A percentile compares a stretch with the other conserved stretches of the same genome.
These are phyloP conservation scores for Melanogrammus aeglefinus DNA, from an alignment of 2,797 vertebrate species.

Conservation along the genomic window DNA sequence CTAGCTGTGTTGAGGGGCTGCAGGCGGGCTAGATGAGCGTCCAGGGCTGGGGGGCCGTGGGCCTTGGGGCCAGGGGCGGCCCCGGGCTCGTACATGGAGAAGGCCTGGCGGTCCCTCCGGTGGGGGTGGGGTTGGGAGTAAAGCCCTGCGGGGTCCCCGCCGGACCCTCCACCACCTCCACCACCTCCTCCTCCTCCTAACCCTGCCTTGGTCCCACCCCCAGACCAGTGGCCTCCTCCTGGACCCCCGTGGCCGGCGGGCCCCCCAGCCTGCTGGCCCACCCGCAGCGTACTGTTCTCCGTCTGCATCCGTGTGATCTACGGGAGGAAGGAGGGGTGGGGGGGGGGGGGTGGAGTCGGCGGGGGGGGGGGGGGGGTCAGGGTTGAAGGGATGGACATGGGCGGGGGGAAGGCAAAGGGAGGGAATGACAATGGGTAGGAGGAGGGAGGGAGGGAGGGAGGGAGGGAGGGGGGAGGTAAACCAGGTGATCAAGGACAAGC, in stretches of 20 bases:
- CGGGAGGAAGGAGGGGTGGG: constrained; percentile 59
- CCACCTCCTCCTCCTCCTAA: constrained; percentile 59
- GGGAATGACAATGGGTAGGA: constrained; percentile 30
- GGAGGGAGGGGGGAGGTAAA: constrained; percentile 46
- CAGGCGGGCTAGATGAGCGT: constrained; percentile 85
- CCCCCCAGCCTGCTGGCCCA: constrained; percentile 85
- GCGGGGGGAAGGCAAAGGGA: constrained; percentile 31
- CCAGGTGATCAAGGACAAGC: constrained; percentile 20
- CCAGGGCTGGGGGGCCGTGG: constrained; percentile 81
- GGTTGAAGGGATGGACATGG: constrained; percentile 33
- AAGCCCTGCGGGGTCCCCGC: constrained; percentile 57
- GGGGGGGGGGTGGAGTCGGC: constrained; percentile 43
- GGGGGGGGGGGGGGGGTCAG: constrained; percentile 47
- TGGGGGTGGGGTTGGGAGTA: constrained; percentile 66
- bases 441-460: constrained; percentile 48
- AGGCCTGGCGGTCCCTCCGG: constrained; percentile 90
- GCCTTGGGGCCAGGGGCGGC: constrained; percentile 81
- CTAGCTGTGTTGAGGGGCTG: constrained; percentile 85
- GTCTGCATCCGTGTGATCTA: constrained; percentile 97
- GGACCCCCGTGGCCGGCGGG: constrained; percentile 63
- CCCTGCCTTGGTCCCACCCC: constrained; percentile 49
- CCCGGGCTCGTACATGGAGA: constrained; percentile 96
- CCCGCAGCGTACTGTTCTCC: constrained; percentile 89
- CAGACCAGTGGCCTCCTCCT: constrained; percentile 59
- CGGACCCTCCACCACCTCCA: constrained; percentile 57